These are phyloP conservation scores for Psix sp. DNA, from an alignment of 1,140 invertebrate genomes.

Conservation along the genomic window DNA sequence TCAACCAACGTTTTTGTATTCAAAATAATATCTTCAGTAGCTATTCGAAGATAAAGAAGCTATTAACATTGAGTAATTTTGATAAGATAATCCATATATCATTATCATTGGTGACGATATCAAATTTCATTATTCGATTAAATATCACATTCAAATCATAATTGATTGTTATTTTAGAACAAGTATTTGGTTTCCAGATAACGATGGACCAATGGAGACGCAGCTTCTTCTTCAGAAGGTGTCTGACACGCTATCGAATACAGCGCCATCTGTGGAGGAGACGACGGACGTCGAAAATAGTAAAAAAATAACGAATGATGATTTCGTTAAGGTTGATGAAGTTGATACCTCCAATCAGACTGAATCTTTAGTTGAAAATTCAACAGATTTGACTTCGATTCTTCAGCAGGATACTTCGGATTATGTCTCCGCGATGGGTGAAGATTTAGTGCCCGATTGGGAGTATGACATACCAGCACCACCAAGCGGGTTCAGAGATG, in stretches of 20 bases:
- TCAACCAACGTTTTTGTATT: no score
- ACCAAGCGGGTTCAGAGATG: conserved; percentile 80
- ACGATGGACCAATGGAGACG: conserved; percentile 62
- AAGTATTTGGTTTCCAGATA: conserved; percentile 34
- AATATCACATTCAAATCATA: background rate
- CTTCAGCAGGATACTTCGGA: conserved; percentile 65
- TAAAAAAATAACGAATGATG: no score
- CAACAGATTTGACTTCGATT: conserved; percentile 17
- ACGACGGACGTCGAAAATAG: no score
- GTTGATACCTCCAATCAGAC: no score
- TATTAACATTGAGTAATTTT: no score
- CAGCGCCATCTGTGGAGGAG: conserved; percentile 22
- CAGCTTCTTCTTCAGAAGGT: conserved; percentile 72
- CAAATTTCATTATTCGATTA: no score
- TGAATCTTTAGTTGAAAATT: background rate
- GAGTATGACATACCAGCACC: conserved; percentile 82
- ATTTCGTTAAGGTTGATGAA: no score
- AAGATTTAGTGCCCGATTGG: conserved; percentile 76
- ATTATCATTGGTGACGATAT: no score
- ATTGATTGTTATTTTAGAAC: background rate
- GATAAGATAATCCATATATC: no score
- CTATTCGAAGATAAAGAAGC: no score
- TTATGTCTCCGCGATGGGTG: conserved; percentile 68
- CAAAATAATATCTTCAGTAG: no score
- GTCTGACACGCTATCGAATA: conserved; percentile 70